Evolutionary conservation across 2,888 invertebrate species (phyloP).

Genomic region (Cotesia congregata): DNA sequence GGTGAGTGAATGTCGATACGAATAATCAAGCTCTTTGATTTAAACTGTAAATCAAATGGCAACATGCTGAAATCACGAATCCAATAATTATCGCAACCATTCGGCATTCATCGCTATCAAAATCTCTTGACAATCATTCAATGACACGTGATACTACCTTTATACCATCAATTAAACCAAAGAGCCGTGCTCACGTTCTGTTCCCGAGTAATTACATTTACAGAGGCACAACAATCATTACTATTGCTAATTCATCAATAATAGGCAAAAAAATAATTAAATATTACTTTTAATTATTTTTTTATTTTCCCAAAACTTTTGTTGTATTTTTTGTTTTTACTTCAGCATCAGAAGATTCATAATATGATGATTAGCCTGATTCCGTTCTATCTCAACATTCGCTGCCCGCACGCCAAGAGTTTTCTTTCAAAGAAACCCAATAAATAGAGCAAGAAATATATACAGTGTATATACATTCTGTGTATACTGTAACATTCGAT

Average conservation of each 20-base stretch:
- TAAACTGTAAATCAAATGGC: constrained; percentile 5
- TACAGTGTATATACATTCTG: background rate
- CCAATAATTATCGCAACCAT: constrained; percentile 6
- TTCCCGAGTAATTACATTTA: background rate
- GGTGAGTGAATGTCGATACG: background rate
- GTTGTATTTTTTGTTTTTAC: too few species aligned
- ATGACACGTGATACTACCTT: constrained; percentile 8
- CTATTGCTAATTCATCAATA: background rate
- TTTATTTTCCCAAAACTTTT: too few species aligned
- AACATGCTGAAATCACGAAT: background rate
- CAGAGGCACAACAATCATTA: background rate
- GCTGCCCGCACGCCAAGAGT: background rate
- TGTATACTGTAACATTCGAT: constrained; percentile 7
- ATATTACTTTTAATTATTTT: too few species aligned
- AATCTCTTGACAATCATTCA: constrained; percentile 18
- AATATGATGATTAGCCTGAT: background rate
- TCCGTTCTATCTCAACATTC: background rate
- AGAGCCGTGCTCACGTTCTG: background rate
- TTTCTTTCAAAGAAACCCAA: constrained; percentile 15
- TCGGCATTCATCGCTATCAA: background rate
- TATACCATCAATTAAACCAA: background rate
- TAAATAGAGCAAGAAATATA: constrained; percentile 8
- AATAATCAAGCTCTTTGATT: constrained; percentile 18
- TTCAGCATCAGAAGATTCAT: background rate
- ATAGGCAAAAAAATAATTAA: too few species aligned